A percentile compares a stretch with the other conserved stretches of the same genome.
phyloP scores from a whole-genome alignment of 2,113 vertebrate species.

The Colistium nudipinnis region DNA sequence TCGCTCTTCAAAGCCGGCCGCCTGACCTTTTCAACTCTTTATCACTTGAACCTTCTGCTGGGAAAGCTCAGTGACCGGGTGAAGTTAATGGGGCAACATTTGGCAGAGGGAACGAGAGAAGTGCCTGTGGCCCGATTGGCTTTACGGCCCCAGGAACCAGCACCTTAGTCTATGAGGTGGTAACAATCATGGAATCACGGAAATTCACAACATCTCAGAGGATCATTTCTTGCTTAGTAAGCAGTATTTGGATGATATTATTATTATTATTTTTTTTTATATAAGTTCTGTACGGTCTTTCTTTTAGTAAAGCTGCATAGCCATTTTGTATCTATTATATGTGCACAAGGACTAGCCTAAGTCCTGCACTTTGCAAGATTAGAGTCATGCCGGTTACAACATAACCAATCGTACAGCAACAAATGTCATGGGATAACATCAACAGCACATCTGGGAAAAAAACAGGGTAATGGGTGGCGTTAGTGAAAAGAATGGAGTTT shows the following conservation, averaged over 20 bases:
- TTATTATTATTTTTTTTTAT: not conserved
- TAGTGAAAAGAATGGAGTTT: too few species aligned
- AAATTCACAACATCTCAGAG: not conserved
- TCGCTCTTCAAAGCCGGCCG: not conserved
- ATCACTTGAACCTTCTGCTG: constrained; percentile 47
- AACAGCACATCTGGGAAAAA: too few species aligned
- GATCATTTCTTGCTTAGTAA: not conserved
- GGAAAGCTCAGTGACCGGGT: constrained; percentile 46
- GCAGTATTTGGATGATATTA: not conserved
- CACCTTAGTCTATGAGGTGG: not conserved
- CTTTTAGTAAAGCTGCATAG: too few species aligned
- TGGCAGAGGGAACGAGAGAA: not conserved
- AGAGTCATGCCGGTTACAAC: too few species aligned
- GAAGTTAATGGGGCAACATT: constrained; percentile 35
- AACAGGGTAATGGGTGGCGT: too few species aligned
- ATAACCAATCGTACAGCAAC: too few species aligned
- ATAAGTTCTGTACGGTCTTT: too few species aligned
- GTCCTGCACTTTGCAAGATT: too few species aligned
- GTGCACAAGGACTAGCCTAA: too few species aligned
- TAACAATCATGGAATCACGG: not conserved
- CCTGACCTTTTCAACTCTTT: constrained; percentile 55
- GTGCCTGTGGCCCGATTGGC: not conserved
- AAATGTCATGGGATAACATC: too few species aligned
- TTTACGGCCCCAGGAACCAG: constrained; percentile 7
- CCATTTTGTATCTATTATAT: too few species aligned